These are phyloP conservation scores for Odiellus spinosus DNA, from an alignment of 2,888 invertebrate genomes.

Conservation along the genomic window DNA sequence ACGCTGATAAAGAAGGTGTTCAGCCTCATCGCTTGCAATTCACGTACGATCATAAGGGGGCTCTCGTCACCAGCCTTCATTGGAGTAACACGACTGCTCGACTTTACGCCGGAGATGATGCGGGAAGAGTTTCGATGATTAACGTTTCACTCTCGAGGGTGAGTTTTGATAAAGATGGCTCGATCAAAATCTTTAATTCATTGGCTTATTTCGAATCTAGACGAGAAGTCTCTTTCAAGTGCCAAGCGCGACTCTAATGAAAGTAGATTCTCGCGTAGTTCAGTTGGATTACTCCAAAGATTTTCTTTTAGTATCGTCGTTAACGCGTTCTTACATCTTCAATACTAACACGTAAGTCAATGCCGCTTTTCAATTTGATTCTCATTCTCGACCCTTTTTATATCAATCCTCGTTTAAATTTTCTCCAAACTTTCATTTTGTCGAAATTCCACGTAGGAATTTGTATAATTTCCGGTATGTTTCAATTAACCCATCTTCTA, in stretches of 20 bases:
- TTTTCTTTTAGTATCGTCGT: constrained; percentile 14
- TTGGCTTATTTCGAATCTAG: too few relatives aligned
- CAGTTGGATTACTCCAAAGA: constrained; percentile 16
- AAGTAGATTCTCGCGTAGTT: constrained; percentile 13
- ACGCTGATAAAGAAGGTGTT: constrained; percentile 12
- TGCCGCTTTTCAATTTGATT: too few relatives aligned
- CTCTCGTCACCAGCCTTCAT: constrained; percentile 12
- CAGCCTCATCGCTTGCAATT: constrained; percentile 15
- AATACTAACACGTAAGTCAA: constrained; percentile 14
- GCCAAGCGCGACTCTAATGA: constrained; percentile 13
- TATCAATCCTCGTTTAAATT: too few relatives aligned
- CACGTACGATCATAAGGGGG: constrained; percentile 16
- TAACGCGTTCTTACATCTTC: constrained; percentile 15
- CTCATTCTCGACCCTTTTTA: too few relatives aligned
- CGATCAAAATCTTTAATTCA: not conserved
- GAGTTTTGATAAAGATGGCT: not conserved
- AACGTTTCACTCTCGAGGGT: constrained; percentile 16
- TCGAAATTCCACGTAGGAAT: too few relatives aligned
- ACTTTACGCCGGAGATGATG: constrained; percentile 14
- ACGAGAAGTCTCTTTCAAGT: constrained; percentile 16
- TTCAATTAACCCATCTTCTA: too few relatives aligned
- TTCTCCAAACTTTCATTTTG: too few relatives aligned
- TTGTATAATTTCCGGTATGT: too few relatives aligned
- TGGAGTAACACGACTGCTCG: constrained; percentile 15
- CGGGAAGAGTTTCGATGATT: constrained; percentile 14